Evolutionary conservation across 1,140 invertebrate genomes (phyloP), one percentile per base, ranked within the genome.

Genomic region (Cotesia typhae): DNA sequence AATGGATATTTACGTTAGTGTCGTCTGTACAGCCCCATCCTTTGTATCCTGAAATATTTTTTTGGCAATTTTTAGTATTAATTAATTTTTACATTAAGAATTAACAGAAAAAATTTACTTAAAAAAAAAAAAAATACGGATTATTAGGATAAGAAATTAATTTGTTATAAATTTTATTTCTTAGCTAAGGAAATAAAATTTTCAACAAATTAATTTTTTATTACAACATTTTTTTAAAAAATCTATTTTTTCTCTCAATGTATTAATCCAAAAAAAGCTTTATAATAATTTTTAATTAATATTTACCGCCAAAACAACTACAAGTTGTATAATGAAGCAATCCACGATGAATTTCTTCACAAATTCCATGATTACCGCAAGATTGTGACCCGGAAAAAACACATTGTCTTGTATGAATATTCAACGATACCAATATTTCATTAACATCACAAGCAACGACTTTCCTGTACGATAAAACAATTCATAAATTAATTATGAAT

Each of bases 1-100:
- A 84, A 68, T 90, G 87, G 35, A 92, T 89, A 74, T 90, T 90
- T 60, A 94, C 94, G 80, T 92, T 87, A 0, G 91, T 89, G 71
- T 89, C 90, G 83, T 97, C 95, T 0, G 92, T 93, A 81, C 96
- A 98, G 59, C 92, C 93, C 92, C 93, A 96, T 71, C 95, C 92
- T 82, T 87, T 85, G 80, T 90, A 92, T 69, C 91, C 91, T 92
- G 76, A 35, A 74, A 60, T 75, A 63, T 41, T 64, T 14, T 41
- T 69, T 66, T 63, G 52, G 12, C 37, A 52, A 59, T n/a, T 66
- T 14, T 60, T 67, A 53, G 65, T 47, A n/a, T 38, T 47, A 67
- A 55, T 7, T 72, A 47, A 41, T 38, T 20, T n/a, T 64, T 35
- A 60, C 61, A 17, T 71, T 47, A 55, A 55, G 57, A 61, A 74